Base-by-base conservation (phyloP, 2,113 vertebrate species). In the Pteruthius melanotis region DNA sequence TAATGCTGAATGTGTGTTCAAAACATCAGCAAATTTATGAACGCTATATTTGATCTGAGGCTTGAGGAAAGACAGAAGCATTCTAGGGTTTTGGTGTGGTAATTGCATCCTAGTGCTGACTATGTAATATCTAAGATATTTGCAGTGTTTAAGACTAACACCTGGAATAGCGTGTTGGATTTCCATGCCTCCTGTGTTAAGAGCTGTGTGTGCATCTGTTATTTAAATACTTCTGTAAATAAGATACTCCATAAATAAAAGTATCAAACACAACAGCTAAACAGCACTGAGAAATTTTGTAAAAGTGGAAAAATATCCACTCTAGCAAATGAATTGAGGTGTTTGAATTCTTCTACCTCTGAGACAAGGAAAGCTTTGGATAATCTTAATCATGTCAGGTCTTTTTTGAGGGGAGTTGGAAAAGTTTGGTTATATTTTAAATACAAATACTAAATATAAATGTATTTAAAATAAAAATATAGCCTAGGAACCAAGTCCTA, bases 31-130 rank as follows among this genome's bases (percentile, higher is more conserved):
- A 74, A 16, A 47, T 39, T 64, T 70, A 27, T 45, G 37, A 61
- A 31, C 74, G 16, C 26, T 52, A 0, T 52, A 9, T 57, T 42
- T 78, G 56, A 42, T 52, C 50, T 64, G 75, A 49, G 69, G 12
- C 11, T 0, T 16, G 30, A 24, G 21, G 26, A 26, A 33, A 71
- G 53, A 53, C 26, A 28, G 23, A 5, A 20, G 16, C 0, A 0
- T n/a, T 60, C 12, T 14, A n/a, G 39, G n/a, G 8, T 35, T 68
- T 61, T 16, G 33, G 30, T 37, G 7, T 21, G 21, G 16, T 30
- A n/a, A 40, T 33, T 71, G 27, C 23, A 31, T 63, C 26, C 27
- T 39, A 17, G 33, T 33, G 53, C 75, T 76, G 47, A 22, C 30
- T 37, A 0, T 17, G 50, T 44, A 44, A 17, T 44, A 8, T 45